Evolutionary conservation across 2,113 vertebrate genomes (phyloP), one percentile per base, ranked within the genome.

Genomic region (Passer montanus): DNA sequence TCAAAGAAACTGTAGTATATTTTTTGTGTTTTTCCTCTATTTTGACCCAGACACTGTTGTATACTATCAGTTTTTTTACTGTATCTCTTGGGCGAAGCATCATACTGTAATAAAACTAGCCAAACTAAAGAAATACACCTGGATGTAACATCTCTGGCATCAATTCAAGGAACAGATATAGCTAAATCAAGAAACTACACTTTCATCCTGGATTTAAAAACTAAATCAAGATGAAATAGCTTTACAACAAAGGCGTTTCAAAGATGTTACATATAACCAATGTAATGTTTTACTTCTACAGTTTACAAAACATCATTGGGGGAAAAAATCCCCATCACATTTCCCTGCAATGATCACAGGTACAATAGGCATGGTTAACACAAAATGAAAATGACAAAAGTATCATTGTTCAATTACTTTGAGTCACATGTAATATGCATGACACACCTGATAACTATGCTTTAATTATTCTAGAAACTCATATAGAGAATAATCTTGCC

Each of bases 161-260:
- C 63, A 90, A 30, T 75, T 75, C 73, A 94, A 83, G 55, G 70
- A 80, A 55, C 18, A 94, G 49, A 58, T 87, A 90, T 15, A 80
- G 55, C 63, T 93, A 75, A 52, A 89, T 70, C 31, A 85, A 84
- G 62, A 89, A 89, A 81, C 22, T 56, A n/a, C 8, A 15, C 8
- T 85, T 86, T 90, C 41, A 77, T 83, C 31, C 17, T 62, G 56
- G 35, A 78, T 93, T 92, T 77, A 80, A 90, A 94, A 95, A 27
- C 13, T 89, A 79, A 84, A 91, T 90, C 63, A 89, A 70, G 30
- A 19, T 77, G 66, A 96, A 96, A 90, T 72, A 62, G 8, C 35
- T 72, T 80, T 26, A 77, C 22, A 92, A 30, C 44, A 81, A 82
- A 79, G 14, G 9, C 21, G 21, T 84, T 92, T 15, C 58, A n/a